Conservation (phyloP, 2,888 invertebrate genomes). For the Ichneumon xanthorius region DNA sequence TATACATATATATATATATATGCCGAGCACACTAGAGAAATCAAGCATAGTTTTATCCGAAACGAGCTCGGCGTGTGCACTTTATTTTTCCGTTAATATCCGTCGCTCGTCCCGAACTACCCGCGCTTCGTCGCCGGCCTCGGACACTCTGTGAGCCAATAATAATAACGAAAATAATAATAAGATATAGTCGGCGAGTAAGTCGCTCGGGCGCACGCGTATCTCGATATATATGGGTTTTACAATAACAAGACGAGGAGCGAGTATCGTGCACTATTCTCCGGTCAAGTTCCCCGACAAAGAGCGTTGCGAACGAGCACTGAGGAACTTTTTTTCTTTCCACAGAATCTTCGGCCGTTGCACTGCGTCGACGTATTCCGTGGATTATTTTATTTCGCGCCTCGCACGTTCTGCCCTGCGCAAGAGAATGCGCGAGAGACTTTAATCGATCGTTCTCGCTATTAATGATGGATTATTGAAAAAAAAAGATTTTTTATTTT, state of each 20-base stretch:
- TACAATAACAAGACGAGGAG: constrained; percentile 5
- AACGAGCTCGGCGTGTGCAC: neutral
- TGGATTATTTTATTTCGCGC: no score
- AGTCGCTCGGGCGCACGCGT: neutral
- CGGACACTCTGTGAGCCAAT: neutral
- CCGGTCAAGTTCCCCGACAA: neutral
- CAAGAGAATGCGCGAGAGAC: no score
- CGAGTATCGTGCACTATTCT: neutral
- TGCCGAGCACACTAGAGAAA: neutral
- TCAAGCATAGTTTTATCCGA: neutral
- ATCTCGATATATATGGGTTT: constrained; percentile 33
- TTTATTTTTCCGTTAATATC: neutral
- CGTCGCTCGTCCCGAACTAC: neutral
- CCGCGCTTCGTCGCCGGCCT: constrained; percentile 24
- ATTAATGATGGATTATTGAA: no score
- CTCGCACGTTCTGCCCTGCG: no score
- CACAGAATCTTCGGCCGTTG: neutral
- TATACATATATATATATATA: no score
- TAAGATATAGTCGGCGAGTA: neutral
- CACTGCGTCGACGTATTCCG: neutral
- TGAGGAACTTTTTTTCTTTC: neutral
- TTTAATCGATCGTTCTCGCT: no score
- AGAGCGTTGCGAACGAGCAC: neutral
- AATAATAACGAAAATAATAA: neutral
- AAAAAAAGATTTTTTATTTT: no score